These are phyloP conservation scores for Chloromyia formosa DNA, from an alignment of 2,888 invertebrate genomes.

Conservation along the genomic window DNA sequence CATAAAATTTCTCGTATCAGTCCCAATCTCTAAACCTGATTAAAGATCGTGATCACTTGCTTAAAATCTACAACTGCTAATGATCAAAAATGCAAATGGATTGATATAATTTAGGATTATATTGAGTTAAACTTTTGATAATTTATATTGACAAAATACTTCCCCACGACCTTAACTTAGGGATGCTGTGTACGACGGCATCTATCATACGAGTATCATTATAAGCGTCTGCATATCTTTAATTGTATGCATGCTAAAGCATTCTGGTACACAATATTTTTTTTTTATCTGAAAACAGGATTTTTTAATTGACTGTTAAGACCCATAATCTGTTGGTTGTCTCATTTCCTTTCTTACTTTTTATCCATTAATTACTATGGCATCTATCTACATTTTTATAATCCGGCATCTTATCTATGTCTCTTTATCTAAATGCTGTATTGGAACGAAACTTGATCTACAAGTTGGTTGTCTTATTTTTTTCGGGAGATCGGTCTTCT, in stretches of 20 bases:
- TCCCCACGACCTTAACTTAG: not conserved
- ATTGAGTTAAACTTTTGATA: not conserved
- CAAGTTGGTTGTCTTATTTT: not conserved
- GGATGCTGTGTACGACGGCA: not conserved
- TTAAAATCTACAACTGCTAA: not conserved
- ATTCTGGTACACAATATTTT: not conserved
- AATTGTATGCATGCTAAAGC: too few relatives aligned
- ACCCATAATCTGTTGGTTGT: not conserved
- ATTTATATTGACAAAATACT: conserved; percentile 1
- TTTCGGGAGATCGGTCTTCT: not conserved
- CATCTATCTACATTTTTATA: not conserved
- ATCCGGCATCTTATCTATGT: conserved; percentile 4
- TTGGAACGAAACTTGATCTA: conserved; percentile 5
- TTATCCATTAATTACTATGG: conserved; percentile 14
- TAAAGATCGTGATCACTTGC: too few relatives aligned
- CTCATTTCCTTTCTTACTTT: conserved; percentile 4
- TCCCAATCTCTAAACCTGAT: too few relatives aligned
- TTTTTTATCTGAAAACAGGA: not conserved
- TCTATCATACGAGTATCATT: not conserved
- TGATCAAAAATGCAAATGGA: conserved; percentile 2
- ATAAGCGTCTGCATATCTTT: too few relatives aligned
- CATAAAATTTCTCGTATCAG: too few relatives aligned
- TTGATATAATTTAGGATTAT: not conserved
- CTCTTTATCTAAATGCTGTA: not conserved
- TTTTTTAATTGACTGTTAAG: conserved; percentile 17